These are phyloP conservation scores for Drosophila lacteicornis DNA, from an alignment of 1,140 invertebrate genomes.

Conservation along the genomic window DNA sequence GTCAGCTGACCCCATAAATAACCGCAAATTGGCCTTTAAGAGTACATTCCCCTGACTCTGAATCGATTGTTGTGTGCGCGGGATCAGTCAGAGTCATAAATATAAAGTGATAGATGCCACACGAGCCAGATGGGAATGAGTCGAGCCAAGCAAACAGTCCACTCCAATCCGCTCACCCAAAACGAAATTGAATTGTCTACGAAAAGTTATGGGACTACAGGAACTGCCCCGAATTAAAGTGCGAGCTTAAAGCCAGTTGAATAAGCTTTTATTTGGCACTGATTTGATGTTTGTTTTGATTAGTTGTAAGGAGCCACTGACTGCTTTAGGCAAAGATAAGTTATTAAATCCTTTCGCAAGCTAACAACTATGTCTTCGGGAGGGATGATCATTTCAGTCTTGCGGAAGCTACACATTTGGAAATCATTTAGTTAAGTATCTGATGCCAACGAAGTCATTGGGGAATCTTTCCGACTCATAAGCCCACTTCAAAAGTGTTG, in stretches of 20 bases:
- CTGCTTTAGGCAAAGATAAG: neutral
- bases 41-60: constrained; percentile 57
- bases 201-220: neutral
- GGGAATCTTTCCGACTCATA: constrained; percentile 28
- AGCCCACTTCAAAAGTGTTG: constrained; percentile 25
- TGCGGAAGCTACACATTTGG: neutral
- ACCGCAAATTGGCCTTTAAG: constrained; percentile 81
- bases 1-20: constrained; percentile 79
- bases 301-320: neutral
- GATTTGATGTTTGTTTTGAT: too few species aligned
- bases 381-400: too few species aligned
- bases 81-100: constrained; percentile 69
- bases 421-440: constrained; percentile 34
- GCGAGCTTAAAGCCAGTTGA: neutral
- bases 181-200: constrained; percentile 42
- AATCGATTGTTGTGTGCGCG: constrained; percentile 38
- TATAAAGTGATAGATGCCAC: constrained; percentile 75
- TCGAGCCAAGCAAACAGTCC: constrained; percentile 1
- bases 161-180: constrained; percentile 15
- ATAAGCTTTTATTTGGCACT: neutral
- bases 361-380: too few species aligned
- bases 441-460: neutral
- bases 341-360: neutral
- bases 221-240: neutral
- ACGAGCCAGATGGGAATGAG: constrained; percentile 6